phyloP scores from a whole-genome alignment of 2,888 invertebrate species.

The Automeris io region DNA sequence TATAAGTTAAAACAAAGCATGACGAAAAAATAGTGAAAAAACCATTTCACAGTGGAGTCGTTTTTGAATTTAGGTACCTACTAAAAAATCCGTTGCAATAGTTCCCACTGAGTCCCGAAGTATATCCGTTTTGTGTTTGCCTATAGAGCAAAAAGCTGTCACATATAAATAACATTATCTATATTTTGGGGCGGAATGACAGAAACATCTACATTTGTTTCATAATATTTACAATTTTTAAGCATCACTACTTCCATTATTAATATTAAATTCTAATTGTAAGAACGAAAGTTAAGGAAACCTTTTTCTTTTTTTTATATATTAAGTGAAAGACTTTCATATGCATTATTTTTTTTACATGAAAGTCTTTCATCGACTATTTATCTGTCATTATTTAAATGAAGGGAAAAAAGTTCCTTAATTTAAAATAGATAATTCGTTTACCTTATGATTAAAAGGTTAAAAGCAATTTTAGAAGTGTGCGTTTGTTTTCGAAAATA shows the following conservation, averaged over 20 bases:
- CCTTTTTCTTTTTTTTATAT: background rate
- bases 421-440: background rate
- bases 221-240: constrained; percentile 64
- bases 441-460: background rate
- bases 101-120: too few relatives aligned
- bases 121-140: too few relatives aligned
- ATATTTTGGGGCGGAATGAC: constrained; percentile 54
- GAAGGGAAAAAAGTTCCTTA: background rate
- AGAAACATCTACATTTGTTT: constrained; percentile 54
- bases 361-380: background rate
- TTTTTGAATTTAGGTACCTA: too few relatives aligned
- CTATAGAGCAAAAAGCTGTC: too few relatives aligned
- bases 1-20: too few relatives aligned
- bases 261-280: background rate
- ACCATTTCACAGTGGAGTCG: too few relatives aligned
- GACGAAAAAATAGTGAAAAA: too few relatives aligned
- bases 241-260: constrained; percentile 39
- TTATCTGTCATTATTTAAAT: too few relatives aligned
- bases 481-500: constrained; percentile 4
- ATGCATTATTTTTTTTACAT: background rate
- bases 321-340: too few relatives aligned
- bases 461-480: constrained; percentile 1
- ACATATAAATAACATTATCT: too few relatives aligned
- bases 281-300: background rate
- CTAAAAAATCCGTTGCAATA: too few relatives aligned